Base-by-base conservation (phyloP, 2,888 invertebrate genomes). In the Hirtodrosophila alboralis region DNA sequence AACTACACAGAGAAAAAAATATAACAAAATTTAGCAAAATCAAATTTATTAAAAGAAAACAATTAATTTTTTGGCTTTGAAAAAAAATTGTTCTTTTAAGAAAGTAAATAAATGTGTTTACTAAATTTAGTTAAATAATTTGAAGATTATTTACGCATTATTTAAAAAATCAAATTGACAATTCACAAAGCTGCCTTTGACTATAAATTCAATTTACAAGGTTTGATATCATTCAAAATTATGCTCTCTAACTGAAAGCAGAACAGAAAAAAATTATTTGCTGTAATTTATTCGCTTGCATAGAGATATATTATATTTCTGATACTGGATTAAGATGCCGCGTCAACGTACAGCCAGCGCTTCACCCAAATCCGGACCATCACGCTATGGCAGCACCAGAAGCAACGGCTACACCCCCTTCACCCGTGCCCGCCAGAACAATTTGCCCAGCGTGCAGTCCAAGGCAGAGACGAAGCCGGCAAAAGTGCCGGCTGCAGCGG, bases 271-370 rank as follows among this genome's bases (percentile, higher is more conserved):
- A n/a, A n/a, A n/a, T n/a, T 40, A 52, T 49, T 52, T 57, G 10
- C 21, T 45, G 6, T 18, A 40, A 36, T 48, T 48, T 14, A n/a
- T 28, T 45, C 14, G 14, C 34, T 34, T 12, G 26, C 6, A 30
- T 10, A 40, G 33, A 40, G 33, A 16, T n/a, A 38, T 13, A 31
- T 53, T 3, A 41, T 8, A 44, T 21, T 37, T 28, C 26, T 38
- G 10, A 28, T 14, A 13, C n/a, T 30, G 1, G 2, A 13, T 1
- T 2, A 58, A 57, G 14, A 80, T 83, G 79, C 76, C 77, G 12
- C 83, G 83, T 13, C 72, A 75, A 47, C 75, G 73, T 4, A 66
- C 83, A 27, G 62, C 62, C 1, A 48, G 41, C 16, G 44, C 77
- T 10, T 9, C 45, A 8, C 34, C 45, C 31, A 14, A 47, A 9